Evolutionary conservation across 1,140 invertebrate genomes (phyloP).

Genomic region (Trichonephila inaurata): DNA sequence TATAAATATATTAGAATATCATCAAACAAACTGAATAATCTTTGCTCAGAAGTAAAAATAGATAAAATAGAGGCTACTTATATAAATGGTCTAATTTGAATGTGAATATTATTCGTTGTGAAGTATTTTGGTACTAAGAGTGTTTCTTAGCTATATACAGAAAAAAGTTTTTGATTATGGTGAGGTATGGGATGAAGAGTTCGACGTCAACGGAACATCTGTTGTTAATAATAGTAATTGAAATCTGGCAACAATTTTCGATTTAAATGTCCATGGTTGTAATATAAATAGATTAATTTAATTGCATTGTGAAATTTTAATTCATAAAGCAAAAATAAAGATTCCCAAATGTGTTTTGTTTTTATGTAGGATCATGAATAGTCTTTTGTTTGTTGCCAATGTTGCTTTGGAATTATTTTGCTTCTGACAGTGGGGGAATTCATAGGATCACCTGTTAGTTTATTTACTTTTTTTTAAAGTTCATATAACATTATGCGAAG

Average conservation of each 20-base stretch:
- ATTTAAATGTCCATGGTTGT: conserved; percentile 32
- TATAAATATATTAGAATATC: too few relatives aligned
- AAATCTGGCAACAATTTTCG: conserved; percentile 25
- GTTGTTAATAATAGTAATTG: background rate
- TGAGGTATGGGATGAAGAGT: too few relatives aligned
- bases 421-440: conserved; percentile 1
- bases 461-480: conserved; percentile 31
- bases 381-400: background rate
- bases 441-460: conserved; percentile 54
- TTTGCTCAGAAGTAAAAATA: too few relatives aligned
- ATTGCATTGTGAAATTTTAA: conserved; percentile 36
- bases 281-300: conserved; percentile 48
- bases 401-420: background rate
- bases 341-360: background rate
- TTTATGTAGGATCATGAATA: background rate
- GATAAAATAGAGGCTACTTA: too few relatives aligned
- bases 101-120: too few relatives aligned
- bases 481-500: conserved; percentile 38
- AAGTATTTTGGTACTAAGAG: too few relatives aligned
- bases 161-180: too few relatives aligned
- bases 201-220: too few relatives aligned
- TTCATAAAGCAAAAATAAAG: conserved; percentile 17
- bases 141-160: too few relatives aligned
- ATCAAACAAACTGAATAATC: too few relatives aligned
- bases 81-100: too few relatives aligned